Base-by-base conservation (phyloP, 2,113 vertebrate genomes). In the Leptodactylus fuscus region DNA sequence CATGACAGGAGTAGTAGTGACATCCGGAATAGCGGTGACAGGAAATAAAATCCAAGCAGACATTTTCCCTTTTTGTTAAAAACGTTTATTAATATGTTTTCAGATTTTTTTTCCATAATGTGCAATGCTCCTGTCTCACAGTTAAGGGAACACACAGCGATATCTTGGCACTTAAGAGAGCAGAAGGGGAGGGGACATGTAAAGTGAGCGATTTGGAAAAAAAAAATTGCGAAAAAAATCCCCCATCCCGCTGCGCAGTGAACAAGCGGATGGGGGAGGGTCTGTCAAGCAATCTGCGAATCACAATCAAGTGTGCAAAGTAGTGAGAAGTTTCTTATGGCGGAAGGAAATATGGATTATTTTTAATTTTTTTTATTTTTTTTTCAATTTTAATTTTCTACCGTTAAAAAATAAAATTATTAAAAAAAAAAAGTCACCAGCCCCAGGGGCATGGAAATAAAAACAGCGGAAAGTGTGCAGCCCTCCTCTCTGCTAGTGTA, bases 101-200 rank as follows among this genome's bases (percentile, higher is more conserved):
- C 48, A 38, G 75, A 78, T 60, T 77, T 74, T 62, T 48, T 48
- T 4, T 48, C 65, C 48, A 53, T 84, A 76, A 85, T 85, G 83
- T 85, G 83, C 83, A 85, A 85, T 85, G 75, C 83, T 70, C 76
- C 62, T 51, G 83, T 79, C 83, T 85, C 83, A 85, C 83, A 80
- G 75, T 85, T 79, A 79, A 79, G 83, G 83, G 83, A 85, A 85
- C 74, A 85, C 83, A 85, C 83, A 85, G 83, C 75, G 62, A 85
- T 85, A 85, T 85, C 83, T 85, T 85, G 83, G 83, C 83, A 85
- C 83, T 85, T 85, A 80, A 78, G 49, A 85, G 83, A 85, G 83
- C 83, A 79, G 75, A 79, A 36, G 62, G 75, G 74, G 70, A 27
- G 55, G 62, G 75, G 62, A 79, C 29, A 78, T 55, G 60, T 41